Evolutionary conservation across 2,888 invertebrate genomes (phyloP), one percentile per base, ranked within the genome.

Genomic region (Thereva nobilitata): DNA sequence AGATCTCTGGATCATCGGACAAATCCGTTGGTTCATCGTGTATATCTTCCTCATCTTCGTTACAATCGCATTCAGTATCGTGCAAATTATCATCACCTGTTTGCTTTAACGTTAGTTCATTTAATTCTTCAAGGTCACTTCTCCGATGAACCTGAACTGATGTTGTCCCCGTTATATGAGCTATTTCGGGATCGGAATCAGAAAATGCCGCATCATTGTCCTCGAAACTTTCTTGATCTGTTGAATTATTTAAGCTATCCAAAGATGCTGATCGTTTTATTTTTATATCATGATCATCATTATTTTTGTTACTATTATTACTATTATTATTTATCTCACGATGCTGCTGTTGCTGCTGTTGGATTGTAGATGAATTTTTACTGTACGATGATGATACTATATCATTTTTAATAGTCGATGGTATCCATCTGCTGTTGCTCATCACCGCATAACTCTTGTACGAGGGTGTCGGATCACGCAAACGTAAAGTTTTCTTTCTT

Each of bases 181-280:
- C 84, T 49, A 86, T 85, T 76, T 88, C 88, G n/a, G 87, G 85
- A 64, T 88, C 87, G 1, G 88, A 88, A 74, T 87, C 87, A 4
- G 86, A 85, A 75, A 88, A 73, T 49, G 64, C 85, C 7, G 38
- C 85, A 37, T 84, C 85, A 73, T 85, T 85, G 42, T 86, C 87
- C 74, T 87, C 87, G 37, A 85, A 85, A 66, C 84, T 85, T 66
- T 84, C 87, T 52, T 84, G 85, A 73, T 87, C 87, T 0, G 88
- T 88, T 4, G 88, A 86, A 79, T 88, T 88, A 68, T 88, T 88
- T 40, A 89, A 82, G 70, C 87, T 88, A 76, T 89, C 89, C 57
- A 89, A 78, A 3, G 88, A 88, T 54, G 87, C 85, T 2, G 86
- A 71, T 40, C 75, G 71, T 68, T 72, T 71, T 55, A 73, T 70